Base-by-base conservation (phyloP, 2,113 vertebrate species). In the Zootoca vivipara region DNA sequence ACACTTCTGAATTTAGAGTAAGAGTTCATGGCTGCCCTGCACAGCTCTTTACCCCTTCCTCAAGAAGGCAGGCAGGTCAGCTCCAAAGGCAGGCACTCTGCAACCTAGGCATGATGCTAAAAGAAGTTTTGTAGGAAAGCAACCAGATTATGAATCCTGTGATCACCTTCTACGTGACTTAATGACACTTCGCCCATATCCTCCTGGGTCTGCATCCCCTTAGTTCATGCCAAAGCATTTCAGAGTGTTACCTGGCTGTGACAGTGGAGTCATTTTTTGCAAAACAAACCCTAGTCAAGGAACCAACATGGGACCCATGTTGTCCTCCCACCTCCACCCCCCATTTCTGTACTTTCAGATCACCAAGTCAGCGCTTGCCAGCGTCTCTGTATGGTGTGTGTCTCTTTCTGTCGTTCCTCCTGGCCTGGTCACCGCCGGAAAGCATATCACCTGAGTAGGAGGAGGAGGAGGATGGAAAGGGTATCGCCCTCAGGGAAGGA, bases 401-500 rank as follows among this genome's bases (percentile, higher is more conserved):
- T 95, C 89, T 96, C 92, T 94, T 96, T 90, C 94, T 95, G 94
- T 88, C 94, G 10, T 65, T 95, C 82, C 77, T 83, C 64, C 79
- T 82, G 94, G 94, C 94, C 92, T 92, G 85, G 90, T 91, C 93
- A 85, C 86, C 93, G 80, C 87, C 93, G 92, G 91, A 92, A 92
- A 93, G 85, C 91, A 20, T 96, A 95, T 94, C 91, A 95, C 91
- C 87, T 96, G 94, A 91, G 92, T 15, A 92, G 93, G 93, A 96
- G 91, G 75, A 96, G 91, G 75, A 95, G 91, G 92, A 92, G 81
- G 1, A 89, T 8, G 90, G 93, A 93, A 42, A 85, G 91, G 92
- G 78, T 13, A 33, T 88, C 92, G 90, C 86, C 46, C 46, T 52
- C 73, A 73, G 94, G 90, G 80, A 87, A 79, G 90, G 91, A 77